phyloP scores from a whole-genome alignment of 2,888 invertebrate genomes.

The Lasioglossum pauxillum region DNA sequence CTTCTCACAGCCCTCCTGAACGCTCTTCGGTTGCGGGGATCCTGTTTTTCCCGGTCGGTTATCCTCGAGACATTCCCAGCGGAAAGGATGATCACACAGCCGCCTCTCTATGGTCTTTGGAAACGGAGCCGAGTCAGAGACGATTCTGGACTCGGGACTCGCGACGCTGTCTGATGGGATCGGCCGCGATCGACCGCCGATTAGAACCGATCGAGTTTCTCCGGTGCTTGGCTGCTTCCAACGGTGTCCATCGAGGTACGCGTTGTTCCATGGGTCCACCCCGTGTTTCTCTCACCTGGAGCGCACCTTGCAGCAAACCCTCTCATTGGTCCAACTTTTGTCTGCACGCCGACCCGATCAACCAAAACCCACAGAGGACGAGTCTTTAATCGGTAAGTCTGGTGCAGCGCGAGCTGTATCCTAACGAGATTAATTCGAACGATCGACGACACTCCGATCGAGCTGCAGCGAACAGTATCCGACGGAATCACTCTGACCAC shows the following conservation, averaged over 20 bases:
- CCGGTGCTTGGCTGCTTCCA: slow-evolving; percentile 53
- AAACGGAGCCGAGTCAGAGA: not conserved
- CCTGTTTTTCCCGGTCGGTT: slow-evolving; percentile 15
- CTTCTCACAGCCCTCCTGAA: not conserved
- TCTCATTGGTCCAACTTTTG: slow-evolving; percentile 65
- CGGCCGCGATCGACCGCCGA: slow-evolving; percentile 11
- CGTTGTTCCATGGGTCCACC: slow-evolving; percentile 71
- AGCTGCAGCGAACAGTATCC: slow-evolving; percentile 45
- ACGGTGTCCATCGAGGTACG: slow-evolving; percentile 51
- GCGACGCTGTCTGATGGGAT: slow-evolving; percentile 8
- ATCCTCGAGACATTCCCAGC: slow-evolving; percentile 27
- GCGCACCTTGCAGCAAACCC: slow-evolving; percentile 46
- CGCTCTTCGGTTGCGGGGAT: slow-evolving; percentile 14
- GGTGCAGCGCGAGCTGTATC: not conserved
- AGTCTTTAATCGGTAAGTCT: not conserved
- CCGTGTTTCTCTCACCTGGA: slow-evolving; percentile 66
- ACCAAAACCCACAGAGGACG: not conserved
- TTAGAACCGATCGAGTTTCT: slow-evolving; percentile 49
- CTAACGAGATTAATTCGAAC: not conserved
- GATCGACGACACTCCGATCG: slow-evolving; percentile 3
- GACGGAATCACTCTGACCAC: slow-evolving; percentile 66
- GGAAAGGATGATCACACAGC: not conserved
- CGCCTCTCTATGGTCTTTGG: not conserved
- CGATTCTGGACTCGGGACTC: slow-evolving; percentile 8
- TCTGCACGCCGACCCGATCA: slow-evolving; percentile 11